Base-by-base conservation (phyloP, 2,888 invertebrate species). In the Dioctria rufipes region DNA sequence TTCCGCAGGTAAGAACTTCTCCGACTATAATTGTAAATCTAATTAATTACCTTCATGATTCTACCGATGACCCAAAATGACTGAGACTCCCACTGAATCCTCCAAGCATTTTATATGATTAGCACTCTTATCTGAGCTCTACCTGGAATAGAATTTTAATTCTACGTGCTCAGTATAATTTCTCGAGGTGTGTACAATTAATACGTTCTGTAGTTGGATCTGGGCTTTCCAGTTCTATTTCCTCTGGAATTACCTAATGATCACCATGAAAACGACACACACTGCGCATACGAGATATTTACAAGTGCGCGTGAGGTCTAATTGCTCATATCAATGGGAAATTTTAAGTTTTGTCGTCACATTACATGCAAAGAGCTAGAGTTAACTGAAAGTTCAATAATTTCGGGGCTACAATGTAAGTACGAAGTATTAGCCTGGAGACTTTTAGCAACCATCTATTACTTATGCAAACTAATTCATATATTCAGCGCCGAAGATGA, bases 201-300 rank as follows among this genome's bases (percentile, higher is more conserved):
- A 69, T 46, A 37, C 37, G 25, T 51, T 37, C 51, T 49, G 39
- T 69, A 37, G 69, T 51, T 6, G 54, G 49, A 11, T 51, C 25
- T 42, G 73, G 73, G 42, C 25, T 75, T 75, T 60, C 73, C 73
- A 58, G 13, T 40, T 75, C 58, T 75, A 75, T 60, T 75, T 75
- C 73, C 60, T 75, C 60, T 60, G 73, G 73, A 42, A 75, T 75
- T 75, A 75, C 73, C 73, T 40, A 58, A 75, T 39, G 42, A 42
- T 25, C 42, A 60, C 42, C 25, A 13, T 39, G 58, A 43, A 58
- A 13, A 43, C 58, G 43, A 46, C 8, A 42, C 42, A 46, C 8
- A 42, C 42, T 25, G 40, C 42, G 37, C 51, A 37, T 69, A 69
- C 37, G n/a, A 58, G 25, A 25, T 25, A 25, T 25, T 25, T 25